phyloP scores from a whole-genome alignment of 1,140 invertebrate genomes.

The Gonioctena quinquepunctata region DNA sequence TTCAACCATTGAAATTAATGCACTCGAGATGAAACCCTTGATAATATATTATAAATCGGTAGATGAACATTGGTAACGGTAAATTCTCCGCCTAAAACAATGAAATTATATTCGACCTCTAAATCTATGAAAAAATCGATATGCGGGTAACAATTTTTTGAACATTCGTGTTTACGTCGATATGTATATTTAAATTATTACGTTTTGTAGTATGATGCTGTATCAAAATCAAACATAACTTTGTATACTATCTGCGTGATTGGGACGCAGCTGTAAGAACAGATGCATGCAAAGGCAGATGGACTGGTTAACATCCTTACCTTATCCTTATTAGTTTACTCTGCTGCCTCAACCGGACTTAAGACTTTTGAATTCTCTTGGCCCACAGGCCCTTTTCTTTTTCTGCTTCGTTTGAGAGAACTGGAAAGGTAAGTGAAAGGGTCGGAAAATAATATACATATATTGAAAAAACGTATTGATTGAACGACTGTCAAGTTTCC shows the following conservation, averaged over 20 bases:
- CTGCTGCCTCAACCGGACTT: background rate
- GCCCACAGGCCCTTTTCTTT: background rate
- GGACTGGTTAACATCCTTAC: too few species aligned
- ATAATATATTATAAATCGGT: too few species aligned
- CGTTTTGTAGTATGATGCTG: background rate
- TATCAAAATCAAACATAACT: background rate
- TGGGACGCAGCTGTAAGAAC: background rate
- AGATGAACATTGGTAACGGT: too few species aligned
- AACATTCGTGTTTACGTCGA: background rate
- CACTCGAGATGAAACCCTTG: too few species aligned
- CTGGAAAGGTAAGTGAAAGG: background rate
- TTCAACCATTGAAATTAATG: too few species aligned
- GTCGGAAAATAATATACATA: too few species aligned
- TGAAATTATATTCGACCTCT: background rate
- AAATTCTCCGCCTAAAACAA: too few species aligned
- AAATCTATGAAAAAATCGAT: background rate
- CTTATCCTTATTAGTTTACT: background rate
- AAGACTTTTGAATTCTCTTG: background rate
- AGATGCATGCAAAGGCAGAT: background rate
- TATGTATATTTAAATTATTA: background rate
- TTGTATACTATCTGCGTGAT: background rate
- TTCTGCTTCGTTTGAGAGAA: background rate
- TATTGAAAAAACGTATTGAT: too few species aligned
- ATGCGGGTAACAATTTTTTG: background rate
- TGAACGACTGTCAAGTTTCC: too few species aligned